Percentiles rank a stretch among this genome's conserved stretches.
These are phyloP conservation scores for Orchesella flavescens DNA, from an alignment of 2,888 invertebrate species.

Conservation along the genomic window DNA sequence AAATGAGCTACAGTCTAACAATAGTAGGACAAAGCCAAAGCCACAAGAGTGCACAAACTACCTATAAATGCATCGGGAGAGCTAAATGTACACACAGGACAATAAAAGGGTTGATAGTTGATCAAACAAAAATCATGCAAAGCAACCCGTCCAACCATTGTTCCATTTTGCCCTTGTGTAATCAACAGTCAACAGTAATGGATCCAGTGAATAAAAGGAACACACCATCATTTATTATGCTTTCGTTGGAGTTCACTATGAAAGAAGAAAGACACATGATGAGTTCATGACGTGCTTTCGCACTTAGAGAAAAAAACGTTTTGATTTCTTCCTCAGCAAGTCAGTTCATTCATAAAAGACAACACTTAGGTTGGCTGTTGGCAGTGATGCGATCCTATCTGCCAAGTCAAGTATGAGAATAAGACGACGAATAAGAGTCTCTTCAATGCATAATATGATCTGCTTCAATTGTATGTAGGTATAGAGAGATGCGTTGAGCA, in stretches of 20 bases:
- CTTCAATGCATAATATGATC: too few relatives aligned
- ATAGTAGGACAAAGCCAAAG: background rate
- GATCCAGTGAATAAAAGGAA: constrained; percentile 17
- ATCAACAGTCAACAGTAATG: constrained; percentile 31
- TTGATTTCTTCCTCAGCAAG: constrained; percentile 7
- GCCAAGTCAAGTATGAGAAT: background rate
- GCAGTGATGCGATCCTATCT: background rate
- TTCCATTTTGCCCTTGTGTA: constrained; percentile 42
- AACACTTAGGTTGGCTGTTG: background rate
- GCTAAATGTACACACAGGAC: background rate
- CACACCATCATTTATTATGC: background rate
- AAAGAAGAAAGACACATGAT: background rate
- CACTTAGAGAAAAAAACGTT: background rate
- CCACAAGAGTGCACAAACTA: background rate
- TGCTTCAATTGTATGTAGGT: too few relatives aligned
- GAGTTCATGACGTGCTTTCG: background rate
- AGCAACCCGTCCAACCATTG: constrained; percentile 16
- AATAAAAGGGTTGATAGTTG: constrained; percentile 40
- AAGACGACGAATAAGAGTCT: background rate
- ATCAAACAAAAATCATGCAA: constrained; percentile 34
- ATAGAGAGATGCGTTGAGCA: background rate
- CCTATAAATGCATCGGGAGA: background rate
- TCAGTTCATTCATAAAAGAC: constrained; percentile 7
- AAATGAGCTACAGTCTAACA: background rate
- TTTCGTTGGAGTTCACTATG: background rate